Conservation (phyloP, 2,888 invertebrate species). For the Sthenelais limicola region DNA sequence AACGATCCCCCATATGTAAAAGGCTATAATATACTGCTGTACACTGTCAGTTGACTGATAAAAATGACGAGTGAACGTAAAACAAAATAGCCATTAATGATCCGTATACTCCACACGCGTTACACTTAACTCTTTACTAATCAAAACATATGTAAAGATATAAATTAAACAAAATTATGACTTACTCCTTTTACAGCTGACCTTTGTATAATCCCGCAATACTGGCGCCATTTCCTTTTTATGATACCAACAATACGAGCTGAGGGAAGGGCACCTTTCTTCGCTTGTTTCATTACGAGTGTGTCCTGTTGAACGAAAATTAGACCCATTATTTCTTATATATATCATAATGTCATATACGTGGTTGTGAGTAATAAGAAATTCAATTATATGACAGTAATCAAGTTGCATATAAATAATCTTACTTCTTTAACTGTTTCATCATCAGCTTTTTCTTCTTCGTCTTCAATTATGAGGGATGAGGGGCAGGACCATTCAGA, state of each 20-base stretch:
- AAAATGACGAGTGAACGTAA: no score
- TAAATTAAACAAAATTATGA: no score
- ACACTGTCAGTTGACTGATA: no score
- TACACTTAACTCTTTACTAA: background rate
- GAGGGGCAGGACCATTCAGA: conserved; percentile 93
- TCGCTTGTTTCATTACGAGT: conserved; percentile 55
- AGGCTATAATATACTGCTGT: no score
- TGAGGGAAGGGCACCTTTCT: conserved; percentile 75
- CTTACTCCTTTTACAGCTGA: conserved; percentile 77
- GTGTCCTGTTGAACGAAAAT: conserved; percentile 42
- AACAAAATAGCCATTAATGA: no score
- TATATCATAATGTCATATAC: background rate
- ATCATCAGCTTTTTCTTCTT: conserved; percentile 72
- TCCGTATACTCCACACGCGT: no score
- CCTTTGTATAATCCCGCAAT: conserved; percentile 93
- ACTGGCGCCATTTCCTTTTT: conserved; percentile 95
- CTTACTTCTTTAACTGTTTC: conserved; percentile 65
- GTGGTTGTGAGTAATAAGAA: background rate
- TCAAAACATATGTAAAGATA: no score
- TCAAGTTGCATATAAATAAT: no score
- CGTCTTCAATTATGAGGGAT: conserved; percentile 75
- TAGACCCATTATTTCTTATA: background rate
- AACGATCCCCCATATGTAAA: no score
- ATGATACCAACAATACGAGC: conserved; percentile 94
- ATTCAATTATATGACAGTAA: no score